phyloP scores from a whole-genome alignment of 2,888 invertebrate genomes.

The Lithophane ornitopus region DNA sequence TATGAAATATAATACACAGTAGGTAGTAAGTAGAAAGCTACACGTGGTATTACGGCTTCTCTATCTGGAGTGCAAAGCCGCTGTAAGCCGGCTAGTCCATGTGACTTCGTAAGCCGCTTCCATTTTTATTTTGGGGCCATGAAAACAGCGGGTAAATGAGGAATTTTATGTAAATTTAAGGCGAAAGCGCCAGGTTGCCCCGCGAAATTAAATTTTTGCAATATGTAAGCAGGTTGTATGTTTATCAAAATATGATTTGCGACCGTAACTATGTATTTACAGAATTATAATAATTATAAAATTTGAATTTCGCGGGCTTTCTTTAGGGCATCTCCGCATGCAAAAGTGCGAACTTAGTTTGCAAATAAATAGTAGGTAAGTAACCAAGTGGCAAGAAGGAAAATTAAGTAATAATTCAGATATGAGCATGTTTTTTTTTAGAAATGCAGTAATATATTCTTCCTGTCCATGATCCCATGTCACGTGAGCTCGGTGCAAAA shows the following conservation, averaged over 20 bases:
- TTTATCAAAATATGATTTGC: no score
- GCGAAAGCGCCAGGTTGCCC: no score
- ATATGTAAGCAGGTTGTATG: no score
- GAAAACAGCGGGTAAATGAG: constrained; percentile 29
- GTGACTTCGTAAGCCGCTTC: constrained; percentile 69
- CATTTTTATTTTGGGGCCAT: constrained; percentile 56
- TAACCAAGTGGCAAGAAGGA: no score
- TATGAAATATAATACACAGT: constrained; percentile 63
- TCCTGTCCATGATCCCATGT: no score
- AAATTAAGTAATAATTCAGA: no score
- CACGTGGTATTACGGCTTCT: constrained; percentile 57
- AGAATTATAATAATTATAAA: no score
- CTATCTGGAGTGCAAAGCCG: constrained; percentile 64
- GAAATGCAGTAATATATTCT: background rate
- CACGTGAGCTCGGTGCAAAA: background rate
- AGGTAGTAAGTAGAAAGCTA: constrained; percentile 49
- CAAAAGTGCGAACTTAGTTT: background rate
- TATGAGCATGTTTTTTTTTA: background rate
- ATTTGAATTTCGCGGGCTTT: no score
- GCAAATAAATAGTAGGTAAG: background rate
- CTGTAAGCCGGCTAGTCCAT: constrained; percentile 71
- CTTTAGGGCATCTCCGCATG: no score
- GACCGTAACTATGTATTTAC: no score
- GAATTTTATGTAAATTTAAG: background rate
- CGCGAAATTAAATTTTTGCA: no score